Evolutionary conservation across 2,113 vertebrate species (phyloP), one percentile per base, ranked within the genome.

Genomic region (Coregonus clupeaformis): DNA sequence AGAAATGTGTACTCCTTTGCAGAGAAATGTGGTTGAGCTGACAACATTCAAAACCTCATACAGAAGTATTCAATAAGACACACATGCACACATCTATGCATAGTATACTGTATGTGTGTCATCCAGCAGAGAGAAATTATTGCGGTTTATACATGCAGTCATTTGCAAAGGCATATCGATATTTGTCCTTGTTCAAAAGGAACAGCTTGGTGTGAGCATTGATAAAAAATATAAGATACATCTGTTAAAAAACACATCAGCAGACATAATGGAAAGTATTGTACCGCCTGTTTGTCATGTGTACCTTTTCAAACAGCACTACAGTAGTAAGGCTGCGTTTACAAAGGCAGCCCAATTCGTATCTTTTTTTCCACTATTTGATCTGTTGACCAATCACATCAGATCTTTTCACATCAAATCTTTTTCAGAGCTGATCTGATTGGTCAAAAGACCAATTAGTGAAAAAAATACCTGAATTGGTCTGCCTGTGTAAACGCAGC

Each of bases 281-380:
- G 67, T 68, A 68, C 67, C 36, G 36, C 57, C 57, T 62, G 4
- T 67, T 29, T 76, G 74, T 52, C 55, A 69, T 27, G 13, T 70
- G 68, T 76, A 76, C 67, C 67, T 62, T 76, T 76, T 42, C 22
- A 24, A 71, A 71, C 27, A 71, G 52, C 30, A 72, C n/a, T 1
- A 63, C 30, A 4, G 0, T 63, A 67, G 30, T 20, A 14, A 3
- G 36, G 36, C 36, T 42, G 9, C 2, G 2, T 42, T 42, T 42
- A 42, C 36, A 42, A 1, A 11, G 36, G 36, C 36, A 42, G 9
- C 36, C 9, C 7, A 42, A 42, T 42, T 2, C 0, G 36, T 42
- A 42, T 42, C 2, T 42, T 42, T 42, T 42, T 11, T 42, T 42
- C 9, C 36, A 42, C 36, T 12, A 11, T 11, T 11, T 42, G 36